phyloP scores from a whole-genome alignment of 2,888 invertebrate species.

The Oscheius sp. region DNA sequence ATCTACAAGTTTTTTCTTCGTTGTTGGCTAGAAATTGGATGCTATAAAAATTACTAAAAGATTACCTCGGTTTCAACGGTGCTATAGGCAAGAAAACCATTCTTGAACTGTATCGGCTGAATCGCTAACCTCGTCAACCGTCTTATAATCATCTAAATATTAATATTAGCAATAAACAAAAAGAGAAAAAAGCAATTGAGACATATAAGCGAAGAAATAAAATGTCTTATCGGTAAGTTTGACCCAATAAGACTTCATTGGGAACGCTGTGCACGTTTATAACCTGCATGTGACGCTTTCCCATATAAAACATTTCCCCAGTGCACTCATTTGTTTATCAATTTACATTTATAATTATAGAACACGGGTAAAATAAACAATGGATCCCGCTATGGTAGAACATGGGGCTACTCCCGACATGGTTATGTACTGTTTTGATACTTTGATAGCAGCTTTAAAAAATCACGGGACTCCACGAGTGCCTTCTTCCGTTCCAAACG shows the following conservation, averaged over 20 bases:
- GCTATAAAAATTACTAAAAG: constrained; percentile 18
- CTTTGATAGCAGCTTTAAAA: constrained; percentile 92
- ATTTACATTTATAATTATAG: not conserved
- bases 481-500: constrained; percentile 88
- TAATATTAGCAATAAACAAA: too few species aligned
- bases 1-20: constrained; percentile 20
- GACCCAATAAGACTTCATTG: too few species aligned
- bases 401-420: constrained; percentile 86
- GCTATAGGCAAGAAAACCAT: not conserved
- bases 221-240: too few species aligned
- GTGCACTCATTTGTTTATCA: not conserved
- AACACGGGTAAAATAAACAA: not conserved
- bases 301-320: not conserved
- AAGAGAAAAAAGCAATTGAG: too few species aligned
- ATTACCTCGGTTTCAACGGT: constrained; percentile 1
- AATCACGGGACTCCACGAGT: constrained; percentile 90
- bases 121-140: not conserved
- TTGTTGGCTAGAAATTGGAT: not conserved
- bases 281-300: constrained; percentile 14
- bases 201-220: too few species aligned
- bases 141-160: not conserved
- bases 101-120: constrained; percentile 5
- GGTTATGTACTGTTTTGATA: constrained; percentile 99
- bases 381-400: constrained; percentile 35
- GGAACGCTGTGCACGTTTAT: too few species aligned